A percentile compares a stretch with the other conserved stretches of the same genome.
These are phyloP conservation scores for Halcyon malimbica DNA, from an alignment of 2,113 vertebrate genomes.

Conservation along the genomic window DNA sequence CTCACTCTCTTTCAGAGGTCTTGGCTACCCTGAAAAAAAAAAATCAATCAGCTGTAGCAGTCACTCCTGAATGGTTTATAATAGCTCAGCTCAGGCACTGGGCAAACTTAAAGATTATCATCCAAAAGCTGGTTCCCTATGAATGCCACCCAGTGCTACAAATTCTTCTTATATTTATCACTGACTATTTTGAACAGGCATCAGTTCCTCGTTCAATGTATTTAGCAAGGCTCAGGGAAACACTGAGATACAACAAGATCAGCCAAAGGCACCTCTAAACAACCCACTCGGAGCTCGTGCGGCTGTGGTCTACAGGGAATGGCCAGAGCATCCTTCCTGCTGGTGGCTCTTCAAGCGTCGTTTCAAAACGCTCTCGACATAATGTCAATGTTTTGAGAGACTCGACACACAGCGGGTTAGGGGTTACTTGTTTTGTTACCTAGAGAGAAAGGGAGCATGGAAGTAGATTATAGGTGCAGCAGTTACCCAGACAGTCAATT, in stretches of 20 bases:
- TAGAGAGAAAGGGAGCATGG: neutral
- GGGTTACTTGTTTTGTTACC: neutral
- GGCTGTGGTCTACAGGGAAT: accelerated
- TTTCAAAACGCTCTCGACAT: accelerated
- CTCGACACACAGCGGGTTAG: neutral
- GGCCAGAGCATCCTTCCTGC: neutral
- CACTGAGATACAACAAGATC: neutral
- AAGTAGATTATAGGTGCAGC: neutral
- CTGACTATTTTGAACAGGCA: neutral
- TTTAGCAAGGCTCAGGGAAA: neutral
- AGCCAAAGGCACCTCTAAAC: neutral
- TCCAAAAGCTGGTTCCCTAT: neutral
- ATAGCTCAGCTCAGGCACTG: neutral
- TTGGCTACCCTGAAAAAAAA: neutral
- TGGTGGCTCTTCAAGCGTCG: neutral
- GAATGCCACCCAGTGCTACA: neutral
- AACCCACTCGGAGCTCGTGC: accelerated
- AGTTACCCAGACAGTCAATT: neutral
- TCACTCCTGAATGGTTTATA: conserved; percentile 2
- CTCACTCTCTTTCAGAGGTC: neutral
- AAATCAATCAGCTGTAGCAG: conserved; percentile 46
- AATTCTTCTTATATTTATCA: neutral
- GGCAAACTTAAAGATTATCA: neutral
- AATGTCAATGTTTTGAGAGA: neutral
- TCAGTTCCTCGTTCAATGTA: neutral